Conservation (phyloP, 2,113 vertebrate species). For the Motacilla tschutschensis region DNA sequence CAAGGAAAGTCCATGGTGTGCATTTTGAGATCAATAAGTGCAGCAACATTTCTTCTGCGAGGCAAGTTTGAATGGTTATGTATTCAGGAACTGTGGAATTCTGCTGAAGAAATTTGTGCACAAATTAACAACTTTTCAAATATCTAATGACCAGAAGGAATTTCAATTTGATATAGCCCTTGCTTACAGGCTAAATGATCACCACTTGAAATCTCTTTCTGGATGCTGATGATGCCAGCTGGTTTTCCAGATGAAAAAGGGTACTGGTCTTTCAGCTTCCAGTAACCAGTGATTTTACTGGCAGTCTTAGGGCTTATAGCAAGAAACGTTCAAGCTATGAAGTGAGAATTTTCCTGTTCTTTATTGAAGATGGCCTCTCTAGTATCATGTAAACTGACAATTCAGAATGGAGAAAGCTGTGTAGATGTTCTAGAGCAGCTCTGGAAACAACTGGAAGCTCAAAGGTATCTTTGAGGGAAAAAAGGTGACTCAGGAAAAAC, state of each 20-base stretch:
- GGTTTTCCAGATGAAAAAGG: not conserved
- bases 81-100: not conserved
- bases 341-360: not conserved
- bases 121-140: not conserved
- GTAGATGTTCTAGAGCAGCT: not conserved
- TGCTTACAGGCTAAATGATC: not conserved
- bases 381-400: not conserved
- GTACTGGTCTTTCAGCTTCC: not conserved
- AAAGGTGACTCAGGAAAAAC: not conserved
- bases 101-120: not conserved
- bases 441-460: not conserved
- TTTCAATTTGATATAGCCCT: not conserved
- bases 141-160: not conserved
- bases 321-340: not conserved
- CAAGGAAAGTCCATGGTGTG: not conserved
- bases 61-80: not conserved
- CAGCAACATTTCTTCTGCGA: not conserved
- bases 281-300: not conserved
- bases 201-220: not conserved
- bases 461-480: not conserved
- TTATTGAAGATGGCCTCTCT: not conserved
- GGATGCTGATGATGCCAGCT: not conserved
- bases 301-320: not conserved
- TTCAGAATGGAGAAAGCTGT: not conserved
- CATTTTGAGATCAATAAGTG: not conserved